Evolutionary conservation across 2,888 invertebrate species (phyloP).

Genomic region (Pegoplata infirma): DNA sequence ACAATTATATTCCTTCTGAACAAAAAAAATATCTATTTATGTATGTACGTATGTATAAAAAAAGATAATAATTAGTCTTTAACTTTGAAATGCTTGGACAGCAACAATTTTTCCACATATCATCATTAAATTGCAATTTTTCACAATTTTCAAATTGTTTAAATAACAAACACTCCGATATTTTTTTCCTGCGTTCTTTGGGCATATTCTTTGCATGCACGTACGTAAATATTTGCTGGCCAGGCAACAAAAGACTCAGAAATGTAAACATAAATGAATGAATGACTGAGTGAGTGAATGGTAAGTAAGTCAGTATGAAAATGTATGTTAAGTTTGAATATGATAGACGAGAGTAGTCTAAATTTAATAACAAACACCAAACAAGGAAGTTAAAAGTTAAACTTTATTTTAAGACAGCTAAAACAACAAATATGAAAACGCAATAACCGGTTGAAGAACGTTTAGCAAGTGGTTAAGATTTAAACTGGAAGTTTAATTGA

Average conservation of each 20-base stretch:
- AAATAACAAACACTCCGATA: conserved; percentile 55
- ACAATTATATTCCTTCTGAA: not conserved
- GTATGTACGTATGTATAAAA: conserved; percentile 8
- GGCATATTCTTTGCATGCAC: conserved; percentile 9
- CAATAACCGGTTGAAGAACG: not conserved
- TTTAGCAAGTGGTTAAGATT: too few species aligned
- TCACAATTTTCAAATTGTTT: conserved; percentile 68
- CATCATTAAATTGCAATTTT: conserved; percentile 73
- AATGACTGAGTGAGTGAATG: conserved; percentile 26
- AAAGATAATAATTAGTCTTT: conserved; percentile 58
- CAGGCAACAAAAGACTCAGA: not conserved
- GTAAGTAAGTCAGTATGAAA: conserved; percentile 32
- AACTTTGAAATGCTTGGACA: conserved; percentile 61
- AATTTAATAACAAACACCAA: conserved; percentile 29
- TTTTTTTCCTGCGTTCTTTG: not conserved
- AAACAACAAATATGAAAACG: too few species aligned
- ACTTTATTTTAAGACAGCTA: conserved; percentile 32
- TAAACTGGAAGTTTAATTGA: too few species aligned
- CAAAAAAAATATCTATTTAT: conserved; percentile 2
- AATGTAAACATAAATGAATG: conserved; percentile 22
- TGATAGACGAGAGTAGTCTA: conserved; percentile 54
- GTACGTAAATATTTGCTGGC: not conserved
- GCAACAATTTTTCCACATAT: conserved; percentile 64
- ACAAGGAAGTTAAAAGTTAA: conserved; percentile 49
- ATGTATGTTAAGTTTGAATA: conserved; percentile 55